Conservation (phyloP, 2,797 vertebrate species). For the Myotis findleyi region DNA sequence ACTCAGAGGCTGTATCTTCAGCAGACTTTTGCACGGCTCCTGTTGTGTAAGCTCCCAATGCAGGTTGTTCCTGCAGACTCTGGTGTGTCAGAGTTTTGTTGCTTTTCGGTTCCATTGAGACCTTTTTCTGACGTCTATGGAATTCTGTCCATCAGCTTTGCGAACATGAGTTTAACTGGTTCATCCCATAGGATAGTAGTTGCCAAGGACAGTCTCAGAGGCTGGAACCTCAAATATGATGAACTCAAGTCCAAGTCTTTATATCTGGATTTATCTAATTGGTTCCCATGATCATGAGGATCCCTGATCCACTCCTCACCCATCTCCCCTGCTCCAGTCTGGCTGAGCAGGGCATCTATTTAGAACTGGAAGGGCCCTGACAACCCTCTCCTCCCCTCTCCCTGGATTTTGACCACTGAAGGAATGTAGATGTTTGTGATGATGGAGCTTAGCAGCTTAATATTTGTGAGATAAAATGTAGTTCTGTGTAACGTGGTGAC, state of each 20-base stretch:
- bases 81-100: background rate
- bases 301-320: background rate
- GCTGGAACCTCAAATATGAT: background rate
- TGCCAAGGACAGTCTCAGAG: background rate
- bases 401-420: background rate
- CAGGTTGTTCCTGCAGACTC: background rate
- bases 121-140: background rate
- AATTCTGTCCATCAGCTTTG: slow-evolving; percentile 3
- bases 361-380: background rate
- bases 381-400: background rate
- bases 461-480: background rate
- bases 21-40: background rate
- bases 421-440: background rate
- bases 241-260: background rate
- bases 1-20: background rate
- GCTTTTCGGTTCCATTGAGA: background rate
- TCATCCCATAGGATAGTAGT: background rate
- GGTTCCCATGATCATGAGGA: background rate
- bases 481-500: background rate
- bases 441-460: background rate
- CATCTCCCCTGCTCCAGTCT: background rate
- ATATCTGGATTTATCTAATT: background rate
- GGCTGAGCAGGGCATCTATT: background rate
- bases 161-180: background rate
- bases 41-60: background rate